phyloP scores from a whole-genome alignment of 2,888 invertebrate species.

The Dolomedes plantarius region DNA sequence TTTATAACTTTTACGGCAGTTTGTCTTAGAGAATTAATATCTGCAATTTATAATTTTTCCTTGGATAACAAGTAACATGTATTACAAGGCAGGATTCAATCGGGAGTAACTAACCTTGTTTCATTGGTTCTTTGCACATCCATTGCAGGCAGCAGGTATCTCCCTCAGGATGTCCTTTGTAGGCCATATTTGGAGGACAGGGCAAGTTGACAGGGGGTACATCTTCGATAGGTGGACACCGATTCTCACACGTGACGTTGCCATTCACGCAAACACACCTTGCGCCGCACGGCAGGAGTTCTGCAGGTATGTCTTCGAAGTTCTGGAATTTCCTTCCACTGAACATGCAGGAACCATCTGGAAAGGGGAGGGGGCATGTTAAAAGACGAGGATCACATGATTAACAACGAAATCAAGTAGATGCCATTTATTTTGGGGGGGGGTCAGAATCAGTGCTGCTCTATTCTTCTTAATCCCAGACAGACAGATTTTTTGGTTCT shows the following conservation, averaged over 20 bases:
- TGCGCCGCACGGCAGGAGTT: slow-evolving; percentile 86
- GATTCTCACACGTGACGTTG: slow-evolving; percentile 88
- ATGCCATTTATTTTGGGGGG: too few relatives aligned
- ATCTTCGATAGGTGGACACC: slow-evolving; percentile 86
- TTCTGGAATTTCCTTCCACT: slow-evolving; percentile 83
- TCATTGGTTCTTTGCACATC: slow-evolving; percentile 78
- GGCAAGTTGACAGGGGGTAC: slow-evolving; percentile 85
- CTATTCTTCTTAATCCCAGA: too few relatives aligned
- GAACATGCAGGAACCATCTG: slow-evolving; percentile 88
- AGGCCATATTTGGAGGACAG: slow-evolving; percentile 83
- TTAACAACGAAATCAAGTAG: too few relatives aligned
- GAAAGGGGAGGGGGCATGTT: slow-evolving; percentile 78
- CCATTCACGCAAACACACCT: slow-evolving; percentile 92
- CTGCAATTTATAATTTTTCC: too few relatives aligned
- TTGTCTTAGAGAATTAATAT: too few relatives aligned
- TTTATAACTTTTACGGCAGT: too few relatives aligned
- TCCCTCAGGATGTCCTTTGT: slow-evolving; percentile 83
- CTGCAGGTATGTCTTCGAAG: slow-evolving; percentile 88
- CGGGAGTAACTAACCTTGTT: slow-evolving; percentile 38
- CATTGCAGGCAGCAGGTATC: slow-evolving; percentile 92
- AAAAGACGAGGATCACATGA: too few relatives aligned
- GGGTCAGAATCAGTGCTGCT: too few relatives aligned
- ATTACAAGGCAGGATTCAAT: too few relatives aligned
- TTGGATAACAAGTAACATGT: too few relatives aligned
- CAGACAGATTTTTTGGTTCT: too few relatives aligned